phyloP scores from a whole-genome alignment of 2,888 invertebrate genomes.

The Dasysyrphus albostriatus region DNA sequence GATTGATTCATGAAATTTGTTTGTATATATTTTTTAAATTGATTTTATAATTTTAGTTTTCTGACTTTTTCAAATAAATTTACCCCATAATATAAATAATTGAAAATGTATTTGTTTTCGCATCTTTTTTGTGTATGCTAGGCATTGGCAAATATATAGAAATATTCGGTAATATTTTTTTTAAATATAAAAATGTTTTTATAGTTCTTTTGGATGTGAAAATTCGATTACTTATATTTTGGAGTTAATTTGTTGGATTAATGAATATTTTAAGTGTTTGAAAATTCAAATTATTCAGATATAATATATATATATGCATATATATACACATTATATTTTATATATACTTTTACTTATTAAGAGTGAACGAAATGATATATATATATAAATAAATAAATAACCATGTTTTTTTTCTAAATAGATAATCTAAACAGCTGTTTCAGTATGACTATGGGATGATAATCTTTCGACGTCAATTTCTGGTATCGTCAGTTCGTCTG shows the following conservation, averaged over 20 bases:
- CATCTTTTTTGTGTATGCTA: conserved; percentile 24
- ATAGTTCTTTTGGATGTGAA: neutral
- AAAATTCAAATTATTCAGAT: conserved; percentile 11
- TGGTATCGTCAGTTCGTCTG: conserved; percentile 94
- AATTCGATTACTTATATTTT: conserved; percentile 43
- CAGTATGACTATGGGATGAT: conserved; percentile 96
- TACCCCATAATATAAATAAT: conserved; percentile 56
- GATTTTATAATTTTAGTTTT: conserved; percentile 22
- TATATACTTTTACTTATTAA: conserved; percentile 34
- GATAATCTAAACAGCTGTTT: conserved; percentile 92
- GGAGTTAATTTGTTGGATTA: conserved; percentile 50
- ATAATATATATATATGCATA: conserved; percentile 36
- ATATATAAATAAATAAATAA: conserved; percentile 63
- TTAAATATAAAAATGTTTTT: conserved; percentile 55
- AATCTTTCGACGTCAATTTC: conserved; percentile 97
- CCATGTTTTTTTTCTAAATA: conserved; percentile 31
- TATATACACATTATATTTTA: conserved; percentile 23
- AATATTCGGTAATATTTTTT: conserved; percentile 40
- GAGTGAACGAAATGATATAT: conserved; percentile 35
- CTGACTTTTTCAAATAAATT: conserved; percentile 19
- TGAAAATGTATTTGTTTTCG: conserved; percentile 8
- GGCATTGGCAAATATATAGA: conserved; percentile 43
- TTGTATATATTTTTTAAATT: conserved; percentile 10
- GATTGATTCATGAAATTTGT: conserved; percentile 24
- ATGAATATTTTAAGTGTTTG: conserved; percentile 20